A percentile compares a stretch with the other conserved stretches of the same genome.
phyloP scores from a whole-genome alignment of 2,113 vertebrate genomes.

The Oreochromis aureus region DNA sequence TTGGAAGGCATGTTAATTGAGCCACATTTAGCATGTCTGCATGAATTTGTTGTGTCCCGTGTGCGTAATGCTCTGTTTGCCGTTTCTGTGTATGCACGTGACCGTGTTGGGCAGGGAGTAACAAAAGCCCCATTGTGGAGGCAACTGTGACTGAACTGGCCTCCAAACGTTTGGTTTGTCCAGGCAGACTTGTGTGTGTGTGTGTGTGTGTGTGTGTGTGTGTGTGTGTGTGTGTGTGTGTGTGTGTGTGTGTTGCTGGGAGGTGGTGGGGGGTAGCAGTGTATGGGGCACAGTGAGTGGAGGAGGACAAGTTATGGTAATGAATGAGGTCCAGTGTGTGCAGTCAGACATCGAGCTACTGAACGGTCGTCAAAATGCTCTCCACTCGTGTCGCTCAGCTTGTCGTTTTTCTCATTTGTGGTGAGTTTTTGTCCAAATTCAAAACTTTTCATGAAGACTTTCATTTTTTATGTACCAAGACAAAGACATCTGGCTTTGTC shows the following conservation, averaged over 20 bases:
- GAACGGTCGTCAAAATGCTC: constrained; percentile 47
- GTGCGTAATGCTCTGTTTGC: not conserved
- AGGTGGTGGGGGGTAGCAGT: not conserved
- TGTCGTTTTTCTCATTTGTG: constrained; percentile 35
- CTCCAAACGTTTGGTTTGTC: constrained; percentile 29
- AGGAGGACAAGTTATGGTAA: constrained; percentile 24
- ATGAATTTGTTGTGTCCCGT: not conserved
- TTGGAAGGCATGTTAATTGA: not conserved
- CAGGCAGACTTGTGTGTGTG: not conserved
- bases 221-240: not conserved
- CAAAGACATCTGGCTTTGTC: not conserved
- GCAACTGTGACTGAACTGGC: constrained; percentile 9
- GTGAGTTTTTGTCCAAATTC: constrained; percentile 33
- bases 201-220: not conserved
- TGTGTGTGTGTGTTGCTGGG: not conserved
- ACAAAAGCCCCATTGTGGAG: constrained; percentile 60
- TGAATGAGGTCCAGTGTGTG: constrained; percentile 57
- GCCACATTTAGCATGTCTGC: not conserved
- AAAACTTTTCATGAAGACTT: not conserved
- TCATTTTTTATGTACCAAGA: not conserved
- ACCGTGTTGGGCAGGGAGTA: not conserved
- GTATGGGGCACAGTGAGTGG: not conserved
- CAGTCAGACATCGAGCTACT: constrained; percentile 4
- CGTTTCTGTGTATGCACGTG: not conserved
- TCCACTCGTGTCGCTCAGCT: constrained; percentile 21